Evolutionary conservation across 2,797 vertebrate species (phyloP), one percentile per base, ranked within the genome.

Genomic region (Spatula clypeata): DNA sequence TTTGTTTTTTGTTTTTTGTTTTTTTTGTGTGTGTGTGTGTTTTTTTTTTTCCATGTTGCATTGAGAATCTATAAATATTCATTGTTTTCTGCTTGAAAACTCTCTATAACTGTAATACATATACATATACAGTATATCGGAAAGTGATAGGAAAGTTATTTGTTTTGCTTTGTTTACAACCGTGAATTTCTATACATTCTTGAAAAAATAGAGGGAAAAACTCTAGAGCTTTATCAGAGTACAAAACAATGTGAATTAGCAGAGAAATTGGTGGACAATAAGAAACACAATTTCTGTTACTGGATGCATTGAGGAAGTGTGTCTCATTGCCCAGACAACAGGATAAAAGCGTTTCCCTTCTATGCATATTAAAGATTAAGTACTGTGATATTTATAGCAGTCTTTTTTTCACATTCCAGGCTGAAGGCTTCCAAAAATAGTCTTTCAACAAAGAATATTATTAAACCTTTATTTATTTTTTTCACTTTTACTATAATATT

Each of bases 401-500:
- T 3, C 2, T 55, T 72, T 74, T 74, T 79, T 84, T 79, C 21
- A 26, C 42, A 57, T 88, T 81, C 29, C 38, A 75, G 34, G 70
- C 47, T 86, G 24, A 6, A 81, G 38, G 24, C 21, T 75, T 86
- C 62, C 60, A 84, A 73, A 86, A 91, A 81, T 24, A 91, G 45
- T 80, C 8, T 90, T 93, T 93, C 70, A 75, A 72, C 21, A 64
- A 58, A 42, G 15, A 90, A 86, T 62, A 81, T 69, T 90, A 90
- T 70, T 81, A 88, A 86, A 75, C 19, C 38, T 61, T 79, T 80
- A 45, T 9, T 70, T 85, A 40, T 40, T 71, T 80, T 54, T 87
- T 87, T 60, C 42, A 9, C 9, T 76, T 27, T 31, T 53, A 67
- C 42, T 60, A 23, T 77, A 82, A 79, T 77, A 91, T 79, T 91